phyloP scores from a whole-genome alignment of 2,888 invertebrate species.

The Argynnis bischoffii region DNA sequence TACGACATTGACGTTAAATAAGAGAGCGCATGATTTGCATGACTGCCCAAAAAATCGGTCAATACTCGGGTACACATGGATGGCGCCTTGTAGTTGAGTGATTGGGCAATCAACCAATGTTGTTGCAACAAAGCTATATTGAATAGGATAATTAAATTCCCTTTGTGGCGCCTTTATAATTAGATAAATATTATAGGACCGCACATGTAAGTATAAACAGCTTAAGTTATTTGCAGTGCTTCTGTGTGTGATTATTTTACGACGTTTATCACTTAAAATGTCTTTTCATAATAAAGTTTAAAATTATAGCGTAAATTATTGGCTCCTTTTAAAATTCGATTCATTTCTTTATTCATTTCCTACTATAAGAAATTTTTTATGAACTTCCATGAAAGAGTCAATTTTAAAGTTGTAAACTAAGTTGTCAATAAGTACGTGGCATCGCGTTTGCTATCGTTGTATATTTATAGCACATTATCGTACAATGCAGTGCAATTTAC shows the following conservation, averaged over 20 bases:
- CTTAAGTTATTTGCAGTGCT: neutral
- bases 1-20: neutral
- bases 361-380: too few species aligned
- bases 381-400: too few species aligned
- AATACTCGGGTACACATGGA: neutral
- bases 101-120: neutral
- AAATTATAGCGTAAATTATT: too few species aligned
- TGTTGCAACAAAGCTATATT: neutral
- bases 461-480: conserved; percentile 39
- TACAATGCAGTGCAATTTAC: conserved; percentile 43
- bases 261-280: too few species aligned
- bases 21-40: conserved; percentile 8
- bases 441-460: conserved; percentile 21
- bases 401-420: neutral
- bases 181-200: neutral
- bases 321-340: too few species aligned
- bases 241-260: neutral
- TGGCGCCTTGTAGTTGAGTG: conserved; percentile 2
- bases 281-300: too few species aligned
- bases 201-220: neutral
- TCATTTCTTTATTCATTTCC: too few species aligned
- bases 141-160: neutral
- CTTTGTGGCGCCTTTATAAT: conserved; percentile 1
- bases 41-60: conserved; percentile 15
- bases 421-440: conserved; percentile 4